phyloP scores from a whole-genome alignment of 2,113 vertebrate species.

The Bagarius yarrelli region DNA sequence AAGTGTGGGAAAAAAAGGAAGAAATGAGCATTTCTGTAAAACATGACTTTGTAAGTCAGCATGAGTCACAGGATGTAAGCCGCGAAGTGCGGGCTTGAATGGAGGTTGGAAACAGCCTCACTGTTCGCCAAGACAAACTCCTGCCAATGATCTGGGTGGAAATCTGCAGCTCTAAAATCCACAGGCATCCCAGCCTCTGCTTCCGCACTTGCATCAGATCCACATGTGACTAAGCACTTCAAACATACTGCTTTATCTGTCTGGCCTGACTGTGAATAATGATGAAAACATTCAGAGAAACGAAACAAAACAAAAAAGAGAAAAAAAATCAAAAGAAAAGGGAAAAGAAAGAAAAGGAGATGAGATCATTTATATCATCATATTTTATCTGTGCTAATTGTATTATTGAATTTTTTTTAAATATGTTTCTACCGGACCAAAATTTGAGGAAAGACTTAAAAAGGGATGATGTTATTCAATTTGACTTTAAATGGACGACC shows the following conservation, averaged over 20 bases:
- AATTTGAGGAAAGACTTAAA: background rate
- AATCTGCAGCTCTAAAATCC: constrained; percentile 50
- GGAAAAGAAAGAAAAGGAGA: background rate
- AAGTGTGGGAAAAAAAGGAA: too few species aligned
- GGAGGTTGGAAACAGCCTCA: constrained; percentile 51
- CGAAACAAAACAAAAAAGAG: background rate
- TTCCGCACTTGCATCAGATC: constrained; percentile 35
- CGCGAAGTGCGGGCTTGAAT: constrained; percentile 52
- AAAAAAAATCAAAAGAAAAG: background rate
- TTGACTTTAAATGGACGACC: background rate
- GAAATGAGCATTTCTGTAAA: constrained; percentile 57
- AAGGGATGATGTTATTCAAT: background rate
- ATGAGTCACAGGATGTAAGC: constrained; percentile 71
- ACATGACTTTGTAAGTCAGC: constrained; percentile 49
- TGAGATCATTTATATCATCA: background rate
- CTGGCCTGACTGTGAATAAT: constrained; percentile 9
- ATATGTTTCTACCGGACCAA: background rate
- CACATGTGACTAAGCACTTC: constrained; percentile 35
- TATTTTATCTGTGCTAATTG: background rate
- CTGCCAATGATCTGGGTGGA: constrained; percentile 51
- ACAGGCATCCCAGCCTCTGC: constrained; percentile 42
- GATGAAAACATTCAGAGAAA: constrained; percentile 11
- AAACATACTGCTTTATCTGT: constrained; percentile 17
- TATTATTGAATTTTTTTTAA: background rate
- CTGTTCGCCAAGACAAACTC: constrained; percentile 56